Conservation (phyloP, 2,797 vertebrate genomes). For the Intellagama lesueurii region DNA sequence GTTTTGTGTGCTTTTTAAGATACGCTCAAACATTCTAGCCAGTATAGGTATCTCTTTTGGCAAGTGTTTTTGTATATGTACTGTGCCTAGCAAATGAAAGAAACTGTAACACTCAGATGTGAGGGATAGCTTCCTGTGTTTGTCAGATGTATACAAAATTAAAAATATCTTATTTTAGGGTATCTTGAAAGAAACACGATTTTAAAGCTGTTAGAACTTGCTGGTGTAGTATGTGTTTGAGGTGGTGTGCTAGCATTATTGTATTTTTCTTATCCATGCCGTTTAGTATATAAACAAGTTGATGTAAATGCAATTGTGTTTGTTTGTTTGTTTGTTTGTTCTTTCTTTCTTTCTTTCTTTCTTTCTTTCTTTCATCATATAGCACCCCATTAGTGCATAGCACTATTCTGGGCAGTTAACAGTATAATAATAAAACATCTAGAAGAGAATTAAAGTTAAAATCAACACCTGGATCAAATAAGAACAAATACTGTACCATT, state of each 20-base stretch:
- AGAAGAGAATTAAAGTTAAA: no score
- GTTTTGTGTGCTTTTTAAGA: neutral
- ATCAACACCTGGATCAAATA: no score
- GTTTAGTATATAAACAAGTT: neutral
- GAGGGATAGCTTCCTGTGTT: neutral
- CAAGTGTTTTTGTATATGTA: neutral
- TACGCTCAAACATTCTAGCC: neutral
- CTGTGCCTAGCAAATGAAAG: neutral
- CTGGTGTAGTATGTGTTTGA: neutral
- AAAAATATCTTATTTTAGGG: neutral
- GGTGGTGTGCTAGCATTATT: neutral
- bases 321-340: no score
- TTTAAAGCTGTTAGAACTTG: neutral
- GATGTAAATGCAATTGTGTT: no score
- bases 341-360: no score
- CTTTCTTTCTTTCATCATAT: no score
- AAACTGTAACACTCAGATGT: neutral
- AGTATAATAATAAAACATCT: no score
- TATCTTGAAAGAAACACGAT: neutral
- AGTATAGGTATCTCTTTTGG: neutral
- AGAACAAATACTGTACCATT: no score
- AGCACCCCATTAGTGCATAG: no score
- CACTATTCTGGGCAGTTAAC: no score
- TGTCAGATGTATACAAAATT: neutral
- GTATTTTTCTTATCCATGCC: constrained; percentile 7